Evolutionary conservation across 2,888 invertebrate species (phyloP).

Genomic region (Hyppa rectilinea): DNA sequence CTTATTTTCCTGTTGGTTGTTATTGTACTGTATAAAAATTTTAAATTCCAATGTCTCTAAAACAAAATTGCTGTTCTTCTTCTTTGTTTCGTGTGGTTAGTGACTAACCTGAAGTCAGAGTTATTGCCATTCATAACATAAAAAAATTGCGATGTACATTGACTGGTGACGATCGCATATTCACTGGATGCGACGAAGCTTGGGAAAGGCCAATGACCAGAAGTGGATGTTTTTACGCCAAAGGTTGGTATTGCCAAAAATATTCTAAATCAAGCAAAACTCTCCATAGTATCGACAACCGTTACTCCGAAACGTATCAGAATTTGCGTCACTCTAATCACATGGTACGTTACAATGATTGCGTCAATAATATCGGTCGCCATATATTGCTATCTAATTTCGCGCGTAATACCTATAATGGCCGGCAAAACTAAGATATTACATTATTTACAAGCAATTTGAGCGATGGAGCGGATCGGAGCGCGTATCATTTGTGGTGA

Average conservation of each 20-base stretch:
- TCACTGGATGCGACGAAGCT: background rate
- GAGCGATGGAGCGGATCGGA: conserved; percentile 50
- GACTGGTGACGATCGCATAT: background rate
- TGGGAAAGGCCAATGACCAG: background rate
- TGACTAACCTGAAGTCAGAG: too few species aligned
- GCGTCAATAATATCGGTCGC: conserved; percentile 47
- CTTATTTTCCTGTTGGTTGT: background rate
- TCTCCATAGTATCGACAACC: conserved; percentile 9
- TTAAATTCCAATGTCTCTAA: background rate
- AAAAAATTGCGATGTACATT: background rate
- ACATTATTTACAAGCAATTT: conserved; percentile 64
- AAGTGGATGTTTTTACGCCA: background rate
- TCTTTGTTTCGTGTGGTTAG: too few species aligned
- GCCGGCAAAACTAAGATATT: conserved; percentile 53
- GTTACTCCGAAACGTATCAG: conserved; percentile 25
- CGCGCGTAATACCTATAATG: conserved; percentile 57
- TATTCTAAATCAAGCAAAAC: background rate
- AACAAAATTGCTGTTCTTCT: too few species aligned
- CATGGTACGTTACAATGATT: conserved; percentile 40
- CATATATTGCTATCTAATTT: conserved; percentile 60
- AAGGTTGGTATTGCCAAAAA: background rate
- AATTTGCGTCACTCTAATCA: conserved; percentile 37
- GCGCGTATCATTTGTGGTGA: conserved; percentile 60
- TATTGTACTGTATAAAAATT: too few species aligned
- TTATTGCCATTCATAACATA: background rate